Percentiles rank a stretch among this genome's conserved stretches.
phyloP scores from a whole-genome alignment of 2,113 vertebrate genomes.

The human region DNA sequence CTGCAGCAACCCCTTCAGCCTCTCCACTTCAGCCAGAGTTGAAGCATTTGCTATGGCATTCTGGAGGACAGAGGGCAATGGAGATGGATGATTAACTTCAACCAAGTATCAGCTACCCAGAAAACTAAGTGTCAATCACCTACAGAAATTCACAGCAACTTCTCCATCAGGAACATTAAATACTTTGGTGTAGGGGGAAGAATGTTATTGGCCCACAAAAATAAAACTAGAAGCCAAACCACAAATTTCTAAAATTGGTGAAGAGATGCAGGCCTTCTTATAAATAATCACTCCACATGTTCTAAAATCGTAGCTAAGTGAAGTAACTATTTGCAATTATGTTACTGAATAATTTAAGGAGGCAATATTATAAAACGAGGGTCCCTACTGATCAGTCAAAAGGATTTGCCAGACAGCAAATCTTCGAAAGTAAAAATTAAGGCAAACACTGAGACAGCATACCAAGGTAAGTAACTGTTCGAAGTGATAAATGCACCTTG shows the following conservation, averaged over 20 bases:
- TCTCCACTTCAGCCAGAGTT: conserved; percentile 95
- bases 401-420: not conserved
- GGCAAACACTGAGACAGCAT: not conserved
- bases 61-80: conserved; percentile 76
- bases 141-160: not conserved
- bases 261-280: not conserved
- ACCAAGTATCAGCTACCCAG: not conserved
- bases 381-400: not conserved
- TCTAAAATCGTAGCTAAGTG: not conserved
- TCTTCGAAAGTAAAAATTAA: not conserved
- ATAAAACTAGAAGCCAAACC: not conserved
- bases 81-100: rapidly evolving
- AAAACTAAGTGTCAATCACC: not conserved
- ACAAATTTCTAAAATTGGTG: not conserved
- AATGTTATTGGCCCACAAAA: not conserved
- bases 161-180: not conserved
- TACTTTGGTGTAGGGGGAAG: not conserved
- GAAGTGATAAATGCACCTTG: not conserved
- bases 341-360: not conserved
- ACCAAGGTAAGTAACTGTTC: not conserved
- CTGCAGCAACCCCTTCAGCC: conserved; percentile 95
- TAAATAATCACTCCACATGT: not conserved
- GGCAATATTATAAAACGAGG: not conserved
- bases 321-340: not conserved
- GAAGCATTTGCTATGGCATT: conserved; percentile 95